Evolutionary conservation across 1,140 invertebrate species (phyloP).

Genomic region (Papilio xuthus): DNA sequence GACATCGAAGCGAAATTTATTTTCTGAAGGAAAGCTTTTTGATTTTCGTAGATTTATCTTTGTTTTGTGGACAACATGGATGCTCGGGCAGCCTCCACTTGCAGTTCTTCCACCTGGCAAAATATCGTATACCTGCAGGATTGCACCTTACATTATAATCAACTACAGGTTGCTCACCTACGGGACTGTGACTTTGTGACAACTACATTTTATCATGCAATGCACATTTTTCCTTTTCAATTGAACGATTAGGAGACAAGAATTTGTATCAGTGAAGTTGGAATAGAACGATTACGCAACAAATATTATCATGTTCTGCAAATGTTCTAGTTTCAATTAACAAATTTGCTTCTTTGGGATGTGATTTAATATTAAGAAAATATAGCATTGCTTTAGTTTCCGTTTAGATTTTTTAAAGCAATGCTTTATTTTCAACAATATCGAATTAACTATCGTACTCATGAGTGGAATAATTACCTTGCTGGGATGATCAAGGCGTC

Average conservation of each 20-base stretch:
- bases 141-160: slow-evolving; percentile 80
- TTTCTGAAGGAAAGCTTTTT: slow-evolving; percentile 79
- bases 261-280: neutral
- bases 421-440: slow-evolving; percentile 37
- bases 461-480: slow-evolving; percentile 84
- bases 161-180: slow-evolving; percentile 76
- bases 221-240: slow-evolving; percentile 49
- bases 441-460: slow-evolving; percentile 29
- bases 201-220: slow-evolving; percentile 60
- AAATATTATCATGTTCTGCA: neutral
- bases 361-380: slow-evolving; percentile 40
- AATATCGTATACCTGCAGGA: slow-evolving; percentile 89
- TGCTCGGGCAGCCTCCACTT: slow-evolving; percentile 84
- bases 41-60: slow-evolving; percentile 79
- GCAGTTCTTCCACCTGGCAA: slow-evolving; percentile 89
- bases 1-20: slow-evolving; percentile 75
- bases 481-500: slow-evolving; percentile 94
- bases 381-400: slow-evolving; percentile 40
- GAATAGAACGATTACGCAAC: slow-evolving; percentile 3
- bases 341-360: neutral
- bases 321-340: neutral
- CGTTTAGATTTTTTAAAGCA: slow-evolving; percentile 19
- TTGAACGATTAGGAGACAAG: slow-evolving; percentile 24
- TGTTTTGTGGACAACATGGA: slow-evolving; percentile 82
- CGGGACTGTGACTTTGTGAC: slow-evolving; percentile 59